Base-by-base conservation (phyloP, 2,888 invertebrate genomes). In the Drosophila prolongata region DNA sequence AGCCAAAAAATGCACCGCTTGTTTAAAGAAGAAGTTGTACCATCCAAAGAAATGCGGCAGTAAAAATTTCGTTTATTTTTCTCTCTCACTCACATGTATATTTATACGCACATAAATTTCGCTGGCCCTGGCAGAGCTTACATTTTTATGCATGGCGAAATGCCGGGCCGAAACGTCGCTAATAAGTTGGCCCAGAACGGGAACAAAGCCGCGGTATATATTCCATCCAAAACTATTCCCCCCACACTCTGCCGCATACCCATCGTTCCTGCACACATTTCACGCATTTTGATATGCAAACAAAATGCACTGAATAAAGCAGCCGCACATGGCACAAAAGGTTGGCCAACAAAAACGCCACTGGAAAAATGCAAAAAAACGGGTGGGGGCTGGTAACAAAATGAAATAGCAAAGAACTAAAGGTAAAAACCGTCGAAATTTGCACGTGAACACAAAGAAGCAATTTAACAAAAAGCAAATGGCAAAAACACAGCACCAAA, bases 261-360 rank as follows among this genome's bases (percentile, higher is more conserved):
- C 54, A 65, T 47, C 40, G 46, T 40, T 47, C 44, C 53, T 44
- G 44, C 66, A 65, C 75, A 78, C 81, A 87, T 89, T 87, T 87
- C 71, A 83, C 84, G 84, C 89, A 89, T 84, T 83, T 89, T 84
- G 87, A 86, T 89, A 89, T 89, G 84, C 84, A 89, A 85, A 87
- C 82, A 89, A 68, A 89, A 87, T 79, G 89, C 89, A 85, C 66
- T 87, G 86, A 76, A 87, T 89, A 80, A 78, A 73, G 59, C 68
- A 77, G 75, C 68, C 55, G 61, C 57, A 60, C 78, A 75, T 67
- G 75, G 81, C 75, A 86, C 86, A 88, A 87, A 81, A 88, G 88
- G 68, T 67, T 37, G 66, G 59, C 57, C 55, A 59, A 53, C 42
- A 64, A 59, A 60, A 57, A 71, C 24, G 35, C 34, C 10, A 24